Conservation (phyloP, 1,140 invertebrate species). For the Temnothorax longispinosus region DNA sequence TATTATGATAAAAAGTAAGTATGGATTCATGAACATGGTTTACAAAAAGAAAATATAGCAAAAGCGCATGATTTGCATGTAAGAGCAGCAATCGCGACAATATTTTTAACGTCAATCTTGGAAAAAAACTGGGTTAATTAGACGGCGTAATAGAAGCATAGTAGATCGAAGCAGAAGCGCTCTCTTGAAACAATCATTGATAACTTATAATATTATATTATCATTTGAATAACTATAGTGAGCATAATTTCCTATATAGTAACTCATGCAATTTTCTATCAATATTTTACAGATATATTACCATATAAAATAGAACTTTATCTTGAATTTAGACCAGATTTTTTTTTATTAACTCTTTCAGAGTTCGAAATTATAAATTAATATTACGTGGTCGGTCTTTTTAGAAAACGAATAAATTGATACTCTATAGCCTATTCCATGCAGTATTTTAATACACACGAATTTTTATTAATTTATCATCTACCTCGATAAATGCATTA, state of each 20-base stretch:
- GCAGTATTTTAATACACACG: neutral
- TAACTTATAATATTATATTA: constrained; percentile 22
- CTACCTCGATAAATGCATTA: neutral
- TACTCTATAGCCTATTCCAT: neutral
- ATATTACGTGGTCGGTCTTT: neutral
- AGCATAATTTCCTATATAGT: neutral
- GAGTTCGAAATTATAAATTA: neutral
- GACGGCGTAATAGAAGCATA: constrained; percentile 15
- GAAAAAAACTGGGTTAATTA: constrained; percentile 39
- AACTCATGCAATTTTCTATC: neutral
- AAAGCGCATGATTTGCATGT: neutral
- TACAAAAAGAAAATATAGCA: too few species aligned
- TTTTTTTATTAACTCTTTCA: neutral
- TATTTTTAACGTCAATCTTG: constrained; percentile 25
- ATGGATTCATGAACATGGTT: neutral
- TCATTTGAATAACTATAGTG: neutral
- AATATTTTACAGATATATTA: neutral
- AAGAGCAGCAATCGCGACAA: neutral
- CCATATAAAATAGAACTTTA: neutral
- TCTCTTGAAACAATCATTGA: neutral
- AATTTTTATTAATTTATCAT: constrained; percentile 43
- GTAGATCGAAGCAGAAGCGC: neutral
- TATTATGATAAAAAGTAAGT: neutral
- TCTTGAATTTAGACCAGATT: neutral
- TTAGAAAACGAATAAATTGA: constrained; percentile 6